phyloP scores from a whole-genome alignment of 2,888 invertebrate genomes.

The Sinhomidia bicolor region DNA sequence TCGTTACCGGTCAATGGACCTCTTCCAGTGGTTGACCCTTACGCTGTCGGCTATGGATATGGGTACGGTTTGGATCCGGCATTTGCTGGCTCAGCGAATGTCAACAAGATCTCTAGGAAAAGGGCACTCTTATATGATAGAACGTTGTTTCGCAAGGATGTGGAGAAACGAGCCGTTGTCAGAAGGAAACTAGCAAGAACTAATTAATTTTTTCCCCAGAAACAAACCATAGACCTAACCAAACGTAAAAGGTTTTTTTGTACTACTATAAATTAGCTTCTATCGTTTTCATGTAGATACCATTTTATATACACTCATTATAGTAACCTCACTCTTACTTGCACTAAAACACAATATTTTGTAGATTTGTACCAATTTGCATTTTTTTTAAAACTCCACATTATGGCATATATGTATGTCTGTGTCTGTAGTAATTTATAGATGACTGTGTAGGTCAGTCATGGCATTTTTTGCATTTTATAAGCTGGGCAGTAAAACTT shows the following conservation, averaged over 20 bases:
- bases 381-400: slow-evolving; percentile 26
- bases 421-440: too few species aligned
- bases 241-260: neutral
- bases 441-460: neutral
- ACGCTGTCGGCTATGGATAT: slow-evolving; percentile 62
- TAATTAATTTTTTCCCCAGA: neutral
- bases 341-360: neutral
- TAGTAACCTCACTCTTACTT: slow-evolving; percentile 5
- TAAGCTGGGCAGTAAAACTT: too few species aligned
- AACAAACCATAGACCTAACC: neutral
- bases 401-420: neutral
- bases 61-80: slow-evolving; percentile 74
- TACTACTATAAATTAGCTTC: neutral
- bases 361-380: slow-evolving; percentile 13
- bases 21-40: slow-evolving; percentile 53
- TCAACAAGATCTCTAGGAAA: slow-evolving; percentile 74
- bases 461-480: neutral
- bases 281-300: neutral
- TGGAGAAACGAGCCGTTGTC: slow-evolving; percentile 61
- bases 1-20: slow-evolving; percentile 68
- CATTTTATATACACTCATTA: neutral
- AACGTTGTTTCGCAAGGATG: slow-evolving; percentile 78
- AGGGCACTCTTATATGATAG: slow-evolving; percentile 77
- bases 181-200: slow-evolving; percentile 25
- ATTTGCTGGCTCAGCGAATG: slow-evolving; percentile 65